phyloP scores from a whole-genome alignment of 2,888 invertebrate species.

The Amphipoea lucens region DNA sequence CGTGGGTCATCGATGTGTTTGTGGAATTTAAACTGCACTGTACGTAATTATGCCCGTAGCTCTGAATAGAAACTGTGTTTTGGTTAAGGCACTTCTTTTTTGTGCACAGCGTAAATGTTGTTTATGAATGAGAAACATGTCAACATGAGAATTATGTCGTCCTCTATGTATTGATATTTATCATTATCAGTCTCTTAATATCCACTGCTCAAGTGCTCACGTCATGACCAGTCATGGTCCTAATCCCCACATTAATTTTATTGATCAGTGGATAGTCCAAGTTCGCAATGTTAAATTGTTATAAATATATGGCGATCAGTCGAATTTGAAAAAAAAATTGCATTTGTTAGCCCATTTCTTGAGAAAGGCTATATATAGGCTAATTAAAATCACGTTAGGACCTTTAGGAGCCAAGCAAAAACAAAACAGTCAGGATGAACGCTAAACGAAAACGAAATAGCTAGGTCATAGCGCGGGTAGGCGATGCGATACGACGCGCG shows the following conservation, averaged over 20 bases:
- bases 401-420: neutral
- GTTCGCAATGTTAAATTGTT: too few relatives aligned
- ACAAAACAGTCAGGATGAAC: neutral
- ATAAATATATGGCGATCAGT: too few relatives aligned
- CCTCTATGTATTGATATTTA: neutral
- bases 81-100: neutral
- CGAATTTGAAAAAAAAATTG: too few relatives aligned
- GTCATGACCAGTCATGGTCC: neutral
- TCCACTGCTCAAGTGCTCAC: neutral
- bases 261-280: too few relatives aligned
- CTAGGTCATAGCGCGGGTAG: neutral
- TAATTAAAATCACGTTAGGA: too few relatives aligned
- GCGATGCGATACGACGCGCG: neutral
- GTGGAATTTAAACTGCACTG: neutral
- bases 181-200: neutral
- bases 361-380: too few relatives aligned
- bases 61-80: neutral
- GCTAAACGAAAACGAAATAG: neutral
- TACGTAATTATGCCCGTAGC: neutral
- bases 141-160: neutral
- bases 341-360: too few relatives aligned
- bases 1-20: constrained; percentile 2
- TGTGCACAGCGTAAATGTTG: neutral
- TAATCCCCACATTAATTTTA: neutral
- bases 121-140: neutral